Conservation (phyloP, 2,113 vertebrate genomes). For the Cyanoderma ruficeps region DNA sequence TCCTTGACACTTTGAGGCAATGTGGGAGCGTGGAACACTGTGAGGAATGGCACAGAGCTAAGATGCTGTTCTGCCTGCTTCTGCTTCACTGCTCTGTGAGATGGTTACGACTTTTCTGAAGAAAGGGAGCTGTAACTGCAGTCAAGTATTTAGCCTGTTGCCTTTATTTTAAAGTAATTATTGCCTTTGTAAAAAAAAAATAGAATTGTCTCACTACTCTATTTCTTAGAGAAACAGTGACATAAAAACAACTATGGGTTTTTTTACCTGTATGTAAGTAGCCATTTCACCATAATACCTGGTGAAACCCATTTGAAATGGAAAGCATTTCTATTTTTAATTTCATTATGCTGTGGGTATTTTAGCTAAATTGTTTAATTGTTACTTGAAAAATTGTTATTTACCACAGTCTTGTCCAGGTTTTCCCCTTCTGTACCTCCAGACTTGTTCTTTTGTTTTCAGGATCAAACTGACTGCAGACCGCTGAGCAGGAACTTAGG, state of each 20-base stretch:
- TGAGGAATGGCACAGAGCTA: background rate
- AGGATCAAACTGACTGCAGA: background rate
- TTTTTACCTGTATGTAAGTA: background rate
- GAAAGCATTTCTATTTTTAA: background rate
- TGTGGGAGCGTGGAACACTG: rapidly evolving
- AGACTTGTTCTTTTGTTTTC: background rate
- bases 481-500: background rate
- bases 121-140: background rate
- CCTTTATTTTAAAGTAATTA: background rate
- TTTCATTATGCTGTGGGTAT: rapidly evolving
- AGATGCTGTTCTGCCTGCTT: background rate
- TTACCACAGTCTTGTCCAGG: background rate
- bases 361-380: background rate
- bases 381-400: background rate
- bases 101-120: background rate
- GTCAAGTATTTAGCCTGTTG: background rate
- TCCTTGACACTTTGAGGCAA: background rate
- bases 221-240: background rate
- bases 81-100: background rate
- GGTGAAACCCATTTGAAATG: background rate
- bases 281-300: background rate
- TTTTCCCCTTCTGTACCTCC: background rate
- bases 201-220: background rate
- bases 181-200: background rate
- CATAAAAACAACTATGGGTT: background rate